Conservation (phyloP, 2,888 invertebrate species). For the Siphlonurus alternatus region DNA sequence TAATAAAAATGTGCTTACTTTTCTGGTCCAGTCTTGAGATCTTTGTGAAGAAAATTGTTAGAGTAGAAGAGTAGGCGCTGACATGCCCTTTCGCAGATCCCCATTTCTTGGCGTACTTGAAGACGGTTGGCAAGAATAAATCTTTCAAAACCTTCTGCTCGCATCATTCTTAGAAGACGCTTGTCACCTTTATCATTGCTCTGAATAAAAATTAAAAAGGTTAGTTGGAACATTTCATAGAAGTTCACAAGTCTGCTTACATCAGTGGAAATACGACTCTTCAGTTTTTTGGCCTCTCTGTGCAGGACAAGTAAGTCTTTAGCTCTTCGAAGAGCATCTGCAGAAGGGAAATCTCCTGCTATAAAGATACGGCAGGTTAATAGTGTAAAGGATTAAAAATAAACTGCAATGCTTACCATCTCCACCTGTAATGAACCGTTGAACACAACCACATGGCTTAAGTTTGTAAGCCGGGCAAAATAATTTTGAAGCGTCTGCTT, state of each 20-base stretch:
- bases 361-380: not conserved
- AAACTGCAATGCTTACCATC: constrained; percentile 5
- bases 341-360: not conserved
- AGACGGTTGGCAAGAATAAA: constrained; percentile 12
- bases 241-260: not conserved
- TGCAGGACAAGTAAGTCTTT: not conserved
- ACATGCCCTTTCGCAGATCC: constrained; percentile 14
- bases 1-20: constrained; percentile 10
- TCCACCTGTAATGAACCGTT: constrained; percentile 11
- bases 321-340: not conserved
- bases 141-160: constrained; percentile 11
- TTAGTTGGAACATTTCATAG: not conserved
- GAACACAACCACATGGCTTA: constrained; percentile 13
- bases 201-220: not conserved
- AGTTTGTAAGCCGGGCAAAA: constrained; percentile 12
- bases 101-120: constrained; percentile 10
- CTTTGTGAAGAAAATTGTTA: constrained; percentile 15
- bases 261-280: not conserved
- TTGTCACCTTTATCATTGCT: not conserved
- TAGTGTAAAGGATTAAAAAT: not conserved
- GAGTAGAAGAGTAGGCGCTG: constrained; percentile 14
- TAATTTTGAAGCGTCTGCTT: constrained; percentile 11
- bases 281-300: not conserved
- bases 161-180: not conserved
- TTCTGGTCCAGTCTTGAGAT: constrained; percentile 12